Conservation (phyloP, 2,113 vertebrate species). For the Nesogale talazaci region DNA sequence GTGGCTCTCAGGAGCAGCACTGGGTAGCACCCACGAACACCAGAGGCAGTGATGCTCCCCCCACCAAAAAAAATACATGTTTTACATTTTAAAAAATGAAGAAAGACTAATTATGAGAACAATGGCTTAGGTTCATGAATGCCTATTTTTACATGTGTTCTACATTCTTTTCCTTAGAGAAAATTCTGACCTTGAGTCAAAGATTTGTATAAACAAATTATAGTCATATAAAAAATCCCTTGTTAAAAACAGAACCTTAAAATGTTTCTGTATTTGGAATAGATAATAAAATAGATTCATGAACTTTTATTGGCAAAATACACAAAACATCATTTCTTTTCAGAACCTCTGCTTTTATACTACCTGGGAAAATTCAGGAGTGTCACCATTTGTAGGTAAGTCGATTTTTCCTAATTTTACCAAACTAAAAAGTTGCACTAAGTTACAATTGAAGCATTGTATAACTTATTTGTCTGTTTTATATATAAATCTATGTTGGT, state of each 20-base stretch:
- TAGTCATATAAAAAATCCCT: conserved; percentile 35
- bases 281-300: conserved; percentile 7
- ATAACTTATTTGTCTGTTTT: background rate
- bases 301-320: background rate
- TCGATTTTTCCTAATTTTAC: background rate
- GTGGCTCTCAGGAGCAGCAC: no score
- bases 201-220: conserved; percentile 21
- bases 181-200: background rate
- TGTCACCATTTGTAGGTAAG: background rate
- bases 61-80: background rate
- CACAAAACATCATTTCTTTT: background rate
- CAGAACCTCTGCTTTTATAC: background rate
- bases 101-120: background rate
- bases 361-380: no score
- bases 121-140: background rate
- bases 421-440: conserved; percentile 19
- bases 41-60: no score
- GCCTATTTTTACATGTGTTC: background rate
- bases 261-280: conserved; percentile 3
- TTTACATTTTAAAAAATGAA: background rate
- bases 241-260: conserved; percentile 22
- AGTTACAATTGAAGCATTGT: background rate
- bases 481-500: background rate
- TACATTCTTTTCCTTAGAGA: background rate
- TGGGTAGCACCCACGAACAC: no score